Percentiles rank a stretch among this genome's conserved stretches.
Conservation (phyloP, 2,797 vertebrate species). For the Syngnathus rostellatus region DNA sequence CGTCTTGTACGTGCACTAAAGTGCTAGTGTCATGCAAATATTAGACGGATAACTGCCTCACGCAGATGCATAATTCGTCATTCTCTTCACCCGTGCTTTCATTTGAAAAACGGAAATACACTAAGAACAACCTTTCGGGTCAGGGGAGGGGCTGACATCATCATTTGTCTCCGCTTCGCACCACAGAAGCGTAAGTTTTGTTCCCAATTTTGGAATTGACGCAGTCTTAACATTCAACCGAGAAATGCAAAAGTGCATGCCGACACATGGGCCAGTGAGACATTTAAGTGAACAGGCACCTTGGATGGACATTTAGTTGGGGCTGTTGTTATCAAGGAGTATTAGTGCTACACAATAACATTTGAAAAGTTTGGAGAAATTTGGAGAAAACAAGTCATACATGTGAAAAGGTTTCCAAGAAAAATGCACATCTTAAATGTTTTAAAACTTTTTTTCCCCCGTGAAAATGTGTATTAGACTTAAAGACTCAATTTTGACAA, state of each 20-base stretch:
- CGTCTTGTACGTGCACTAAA: conserved; percentile 86
- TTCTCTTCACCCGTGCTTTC: conserved; percentile 29
- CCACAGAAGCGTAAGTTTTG: conserved; percentile 34
- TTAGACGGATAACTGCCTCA: conserved; percentile 64
- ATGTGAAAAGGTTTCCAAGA: too few relatives aligned
- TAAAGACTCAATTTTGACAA: too few relatives aligned
- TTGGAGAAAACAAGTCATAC: too few relatives aligned
- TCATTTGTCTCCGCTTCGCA: conserved; percentile 49
- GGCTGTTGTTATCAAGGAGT: not conserved
- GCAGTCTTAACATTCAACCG: conserved; percentile 5
- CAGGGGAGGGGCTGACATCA: conserved; percentile 68
- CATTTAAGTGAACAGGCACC: not conserved
- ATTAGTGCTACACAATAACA: not conserved
- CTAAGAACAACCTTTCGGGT: conserved; percentile 44
- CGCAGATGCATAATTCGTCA: conserved; percentile 69
- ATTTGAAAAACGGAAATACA: not conserved
- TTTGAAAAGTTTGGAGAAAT: too few relatives aligned
- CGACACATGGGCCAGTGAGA: not conserved
- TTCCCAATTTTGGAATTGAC: not conserved
- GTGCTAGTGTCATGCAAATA: conserved; percentile 88
- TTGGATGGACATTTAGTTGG: not conserved
- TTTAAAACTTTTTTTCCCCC: too few relatives aligned
- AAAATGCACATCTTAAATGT: too few relatives aligned
- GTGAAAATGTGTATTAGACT: too few relatives aligned
- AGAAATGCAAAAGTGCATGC: conserved; percentile 11